Conservation (phyloP, 2,797 vertebrate species). For the Podargus strigoides region DNA sequence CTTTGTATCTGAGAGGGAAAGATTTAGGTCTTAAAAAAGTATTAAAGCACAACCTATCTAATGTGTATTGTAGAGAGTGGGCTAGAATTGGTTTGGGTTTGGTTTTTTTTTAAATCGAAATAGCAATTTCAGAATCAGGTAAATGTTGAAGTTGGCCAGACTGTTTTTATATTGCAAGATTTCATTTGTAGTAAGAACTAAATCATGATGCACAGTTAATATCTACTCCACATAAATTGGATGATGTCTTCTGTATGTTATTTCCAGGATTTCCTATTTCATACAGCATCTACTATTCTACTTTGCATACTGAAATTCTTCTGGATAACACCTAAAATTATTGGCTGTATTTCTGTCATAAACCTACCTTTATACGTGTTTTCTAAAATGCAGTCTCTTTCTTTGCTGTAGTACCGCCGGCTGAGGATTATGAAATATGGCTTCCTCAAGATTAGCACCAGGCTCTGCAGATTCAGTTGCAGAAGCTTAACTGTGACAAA, state of each 20-base stretch:
- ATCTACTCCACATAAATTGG: neutral
- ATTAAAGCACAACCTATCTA: neutral
- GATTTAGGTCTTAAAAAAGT: neutral
- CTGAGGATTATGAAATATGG: neutral
- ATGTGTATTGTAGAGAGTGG: neutral
- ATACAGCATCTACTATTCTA: neutral
- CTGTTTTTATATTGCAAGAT: neutral
- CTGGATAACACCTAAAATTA: neutral
- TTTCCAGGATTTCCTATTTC: neutral
- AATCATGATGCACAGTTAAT: neutral
- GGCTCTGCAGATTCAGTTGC: neutral
- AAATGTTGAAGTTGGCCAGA: neutral
- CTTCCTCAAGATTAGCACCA: slow-evolving; percentile 5
- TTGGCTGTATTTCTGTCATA: neutral
- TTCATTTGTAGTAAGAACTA: neutral
- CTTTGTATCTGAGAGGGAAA: neutral
- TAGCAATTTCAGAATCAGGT: neutral
- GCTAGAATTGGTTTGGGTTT: neutral
- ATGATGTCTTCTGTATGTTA: neutral
- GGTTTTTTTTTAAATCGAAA: neutral
- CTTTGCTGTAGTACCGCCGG: neutral
- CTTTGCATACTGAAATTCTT: neutral
- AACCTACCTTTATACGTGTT: neutral
- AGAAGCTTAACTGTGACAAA: slow-evolving; percentile 21
- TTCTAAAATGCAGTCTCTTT: neutral